Evolutionary conservation across 1,140 invertebrate species (phyloP), one percentile per base, ranked within the genome.

Genomic region (Aphaenogaster rudis): DNA sequence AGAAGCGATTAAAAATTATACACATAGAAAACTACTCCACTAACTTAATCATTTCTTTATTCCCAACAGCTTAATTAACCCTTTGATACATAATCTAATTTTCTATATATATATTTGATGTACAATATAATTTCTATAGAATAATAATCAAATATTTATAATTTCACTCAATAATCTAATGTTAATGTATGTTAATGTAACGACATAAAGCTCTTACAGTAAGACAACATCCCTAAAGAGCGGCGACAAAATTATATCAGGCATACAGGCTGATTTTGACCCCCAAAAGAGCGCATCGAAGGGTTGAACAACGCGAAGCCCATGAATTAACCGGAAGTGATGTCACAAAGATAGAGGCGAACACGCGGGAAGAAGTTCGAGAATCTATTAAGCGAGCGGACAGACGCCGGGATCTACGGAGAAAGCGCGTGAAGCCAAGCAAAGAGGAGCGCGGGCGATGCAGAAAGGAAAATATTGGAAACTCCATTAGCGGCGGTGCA

Each of bases 401-500:
- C 52, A 61, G 57, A 57, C 59, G 67, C 7, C 8, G 36, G 36
- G 13, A 76, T 39, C 45, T n/a, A 50, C 28, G 17, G 39, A 36
- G 52, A 21, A 59, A 39, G 17, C 54, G 57, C 15, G 13, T 67
- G 21, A 76, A 74, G 50, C 42, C 48, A 39, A 36, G 69, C 59
- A 78, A 81, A 77, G 63, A 57, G 48, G 39, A 67, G 45, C 28
- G 69, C 61, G 54, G 67, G 57, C 57, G 67, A 78, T 48, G 78
- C 80, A 82, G 85, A 86, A 88, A 91, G 87, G 90, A 91, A 91
- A 91, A 91, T 91, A 91, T 91, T 91, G 90, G 90, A 91, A 91
- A 91, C 89, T 91, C 90, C 90, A 91, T 91, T 91, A 91, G 89
- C 87, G 88, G 76, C 80, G 66, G 90, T 91, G 90, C 89, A 91